phyloP scores from a whole-genome alignment of 2,113 vertebrate species.

The Phylloscopus trochiloides region DNA sequence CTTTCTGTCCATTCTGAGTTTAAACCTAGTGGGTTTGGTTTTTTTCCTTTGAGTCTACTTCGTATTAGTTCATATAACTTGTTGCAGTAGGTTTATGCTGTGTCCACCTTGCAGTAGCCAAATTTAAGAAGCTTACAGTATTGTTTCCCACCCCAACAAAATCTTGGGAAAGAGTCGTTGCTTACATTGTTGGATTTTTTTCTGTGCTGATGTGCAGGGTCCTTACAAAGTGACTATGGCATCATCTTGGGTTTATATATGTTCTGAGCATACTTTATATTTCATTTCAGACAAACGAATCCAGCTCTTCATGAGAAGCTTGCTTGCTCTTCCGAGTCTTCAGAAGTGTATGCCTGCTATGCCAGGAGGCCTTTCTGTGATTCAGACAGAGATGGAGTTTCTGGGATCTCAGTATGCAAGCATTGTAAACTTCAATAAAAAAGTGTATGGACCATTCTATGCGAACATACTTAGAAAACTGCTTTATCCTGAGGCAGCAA shows the following conservation, averaged over 20 bases:
- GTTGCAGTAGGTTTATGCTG: not conserved
- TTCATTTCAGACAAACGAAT: slow-evolving; percentile 85
- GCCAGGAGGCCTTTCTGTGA: slow-evolving; percentile 81
- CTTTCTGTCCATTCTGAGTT: not conserved
- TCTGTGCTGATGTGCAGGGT: not conserved
- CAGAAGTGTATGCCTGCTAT: slow-evolving; percentile 76
- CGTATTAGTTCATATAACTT: not conserved
- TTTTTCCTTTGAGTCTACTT: not conserved
- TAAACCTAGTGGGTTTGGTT: not conserved
- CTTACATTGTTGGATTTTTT: not conserved
- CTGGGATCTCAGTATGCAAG: slow-evolving; percentile 80
- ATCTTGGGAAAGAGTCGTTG: not conserved
- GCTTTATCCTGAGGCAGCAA: slow-evolving; percentile 73
- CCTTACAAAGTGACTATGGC: not conserved
- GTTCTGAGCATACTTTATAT: not conserved
- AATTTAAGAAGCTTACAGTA: not conserved
- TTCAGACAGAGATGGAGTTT: slow-evolving; percentile 81
- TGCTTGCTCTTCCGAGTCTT: slow-evolving; percentile 76
- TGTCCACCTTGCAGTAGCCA: not conserved
- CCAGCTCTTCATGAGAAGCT: slow-evolving; percentile 81
- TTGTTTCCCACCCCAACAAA: accelerated
- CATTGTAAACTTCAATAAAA: slow-evolving; percentile 89
- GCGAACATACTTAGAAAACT: slow-evolving; percentile 87
- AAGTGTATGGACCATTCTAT: slow-evolving; percentile 92
- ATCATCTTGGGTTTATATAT: not conserved